phyloP scores from a whole-genome alignment of 2,113 vertebrate genomes.

The Epinephelus lanceolatus region DNA sequence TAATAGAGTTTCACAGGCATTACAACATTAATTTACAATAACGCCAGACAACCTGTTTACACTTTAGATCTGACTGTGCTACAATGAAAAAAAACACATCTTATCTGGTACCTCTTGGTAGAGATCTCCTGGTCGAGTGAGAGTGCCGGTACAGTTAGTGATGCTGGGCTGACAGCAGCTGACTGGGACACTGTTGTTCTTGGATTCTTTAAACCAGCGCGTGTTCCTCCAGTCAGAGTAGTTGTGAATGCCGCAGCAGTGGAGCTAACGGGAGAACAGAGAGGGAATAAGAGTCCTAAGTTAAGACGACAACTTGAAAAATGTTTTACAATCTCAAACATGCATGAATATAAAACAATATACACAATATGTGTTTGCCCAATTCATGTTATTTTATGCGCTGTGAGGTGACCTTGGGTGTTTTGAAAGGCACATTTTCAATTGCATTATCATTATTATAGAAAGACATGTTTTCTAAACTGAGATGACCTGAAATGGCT shows the following conservation, averaged over 20 bases:
- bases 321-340: neutral
- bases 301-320: too few relatives aligned
- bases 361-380: neutral
- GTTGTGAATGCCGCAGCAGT: conserved; percentile 96
- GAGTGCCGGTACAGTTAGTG: conserved; percentile 92
- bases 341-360: neutral
- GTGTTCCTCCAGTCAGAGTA: conserved; percentile 96
- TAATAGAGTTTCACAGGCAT: neutral
- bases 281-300: neutral
- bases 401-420: too few relatives aligned
- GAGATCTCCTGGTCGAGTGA: conserved; percentile 89
- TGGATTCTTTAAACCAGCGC: conserved; percentile 94
- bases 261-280: conserved; percentile 83
- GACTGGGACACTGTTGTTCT: conserved; percentile 95
- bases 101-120: conserved; percentile 89
- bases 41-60: neutral
- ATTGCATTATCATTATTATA: too few relatives aligned
- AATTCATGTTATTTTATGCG: too few relatives aligned
- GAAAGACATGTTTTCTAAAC: too few relatives aligned
- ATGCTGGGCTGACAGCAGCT: conserved; percentile 93
- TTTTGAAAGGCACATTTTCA: too few relatives aligned
- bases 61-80: neutral
- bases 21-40: neutral
- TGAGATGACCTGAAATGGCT: too few relatives aligned
- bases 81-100: neutral